Base-by-base conservation (phyloP, 1,140 invertebrate species). In the Anoplolepis gracilipes region DNA sequence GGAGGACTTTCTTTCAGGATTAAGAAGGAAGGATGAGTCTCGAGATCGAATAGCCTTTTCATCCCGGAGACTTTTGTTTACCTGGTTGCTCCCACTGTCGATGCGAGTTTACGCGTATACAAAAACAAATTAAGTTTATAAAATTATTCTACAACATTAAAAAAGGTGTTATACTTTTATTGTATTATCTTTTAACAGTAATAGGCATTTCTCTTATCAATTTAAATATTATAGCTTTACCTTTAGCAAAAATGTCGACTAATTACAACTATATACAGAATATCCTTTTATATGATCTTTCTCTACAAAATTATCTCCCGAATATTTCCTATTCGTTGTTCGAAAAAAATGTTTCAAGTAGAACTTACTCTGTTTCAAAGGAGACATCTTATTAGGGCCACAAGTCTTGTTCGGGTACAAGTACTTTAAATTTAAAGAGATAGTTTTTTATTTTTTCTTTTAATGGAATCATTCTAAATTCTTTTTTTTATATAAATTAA, bases 1-100 rank as follows among this genome's bases (percentile, higher is more conserved):
- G 57, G 39, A 79, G 76, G 64, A 79, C 76, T 79, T 67, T 76
- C 73, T 76, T 76, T 76, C 2, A 62, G 76, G 76, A 79, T 79
- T 67, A 79, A 79, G 62, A 46, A 79, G 33, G 62, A 79, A 59
- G 62, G 42, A 67, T 67, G 62, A 78, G 76, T 8, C 42, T 53
- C n/a, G 53, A 73, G 79, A 73, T 28, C 25, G 42, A 57, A 19
- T 69, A 53, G 22, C 42, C 73, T 76, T 76, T 76, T 39, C 53
- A 61, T 76, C 55, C 55, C 16, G 73, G 73, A 16, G 73, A 61
- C 73, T 76, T 76, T 76, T 61, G 73, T 76, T 73, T 73, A 73
- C 8, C 16, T 42, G 55, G 7, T 61, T 61, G 25, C 22, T 75
- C n/a, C 39, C 57, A 61, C 42, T 61, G 55, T 42, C 30, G 16